These are phyloP conservation scores for Montipora sp. DNA, from an alignment of 64 coral and sea anemone species.

Conservation along the genomic window DNA sequence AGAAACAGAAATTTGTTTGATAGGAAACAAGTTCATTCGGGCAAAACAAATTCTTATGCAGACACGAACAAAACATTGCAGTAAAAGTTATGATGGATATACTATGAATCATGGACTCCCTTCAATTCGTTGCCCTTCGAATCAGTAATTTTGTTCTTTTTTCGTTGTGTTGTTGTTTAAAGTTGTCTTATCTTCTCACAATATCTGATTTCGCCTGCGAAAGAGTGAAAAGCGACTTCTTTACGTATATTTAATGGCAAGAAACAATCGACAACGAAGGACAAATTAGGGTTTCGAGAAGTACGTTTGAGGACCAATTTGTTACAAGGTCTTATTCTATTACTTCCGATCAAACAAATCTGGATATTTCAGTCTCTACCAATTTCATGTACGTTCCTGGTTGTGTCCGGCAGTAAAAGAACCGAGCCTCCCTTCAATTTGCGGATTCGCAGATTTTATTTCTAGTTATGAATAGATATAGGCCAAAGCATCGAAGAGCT, in stretches of 20 bases:
- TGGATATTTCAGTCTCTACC: constrained; percentile 38
- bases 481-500: background rate
- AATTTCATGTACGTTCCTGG: background rate
- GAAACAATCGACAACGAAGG: background rate
- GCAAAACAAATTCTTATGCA: too few relatives aligned
- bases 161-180: background rate
- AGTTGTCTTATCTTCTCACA: background rate
- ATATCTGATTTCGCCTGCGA: background rate
- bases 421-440: background rate
- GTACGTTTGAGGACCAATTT: constrained; percentile 39
- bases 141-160: background rate
- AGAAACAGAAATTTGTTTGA: background rate
- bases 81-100: background rate
- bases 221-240: background rate
- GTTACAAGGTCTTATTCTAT: constrained; percentile 33
- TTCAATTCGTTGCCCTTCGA: background rate
- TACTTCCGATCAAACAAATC: constrained; percentile 63
- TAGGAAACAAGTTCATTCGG: background rate
- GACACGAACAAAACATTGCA: too few relatives aligned
- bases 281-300: constrained; percentile 5
- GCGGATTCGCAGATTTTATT: background rate
- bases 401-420: background rate
- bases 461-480: background rate
- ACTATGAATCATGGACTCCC: background rate
- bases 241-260: background rate